Base-by-base conservation (phyloP, 2,888 invertebrate genomes). In the Calameuta pallipes region DNA sequence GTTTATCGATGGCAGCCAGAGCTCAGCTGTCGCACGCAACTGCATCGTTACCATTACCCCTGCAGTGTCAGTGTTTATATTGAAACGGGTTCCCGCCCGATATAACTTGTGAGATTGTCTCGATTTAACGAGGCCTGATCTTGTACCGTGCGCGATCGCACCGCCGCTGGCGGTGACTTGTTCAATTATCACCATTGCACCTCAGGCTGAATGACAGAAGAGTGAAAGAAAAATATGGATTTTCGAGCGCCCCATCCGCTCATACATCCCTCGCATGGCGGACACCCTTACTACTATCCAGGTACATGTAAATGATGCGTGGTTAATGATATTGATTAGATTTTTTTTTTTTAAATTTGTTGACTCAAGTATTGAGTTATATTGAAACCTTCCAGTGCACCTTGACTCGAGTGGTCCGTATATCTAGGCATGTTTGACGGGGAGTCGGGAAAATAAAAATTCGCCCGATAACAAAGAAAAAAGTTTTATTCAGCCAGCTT, bases 171-270 rank as follows among this genome's bases (percentile, higher is more conserved):
- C 23, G 56, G 56, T 56, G 56, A 56, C 56, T 56, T 1, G 23
- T 56, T 23, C 56, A 56, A 56, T 56, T 56, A 56, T 56, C 56
- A 23, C 23, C 56, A 56, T 56, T 56, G 71, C 71, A 34, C 11
- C 71, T 31, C 71, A 41, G 34, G 73, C 35, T 69, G 34, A 78
- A 78, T 71, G 31, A 71, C 70, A 37, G n/a, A 33, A 74, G 56
- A 76, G 75, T 71, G 68, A 41, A 69, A 80, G 56, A 56, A 86
- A 83, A 86, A 83, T 84, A 91, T 91, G 91, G 90, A 91, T 88
- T 91, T 90, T 88, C 91, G 91, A 80, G 90, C 90, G 80, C 90
- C 90, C 41, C 90, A 91, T 87, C 90, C 90, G 78, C 88, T 88
- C 79, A 89, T 90, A 81, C 91, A 90, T 82, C 89, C 91, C 70